Conservation (phyloP, 2,888 invertebrate genomes). For the Eupithecia abbreviata region DNA sequence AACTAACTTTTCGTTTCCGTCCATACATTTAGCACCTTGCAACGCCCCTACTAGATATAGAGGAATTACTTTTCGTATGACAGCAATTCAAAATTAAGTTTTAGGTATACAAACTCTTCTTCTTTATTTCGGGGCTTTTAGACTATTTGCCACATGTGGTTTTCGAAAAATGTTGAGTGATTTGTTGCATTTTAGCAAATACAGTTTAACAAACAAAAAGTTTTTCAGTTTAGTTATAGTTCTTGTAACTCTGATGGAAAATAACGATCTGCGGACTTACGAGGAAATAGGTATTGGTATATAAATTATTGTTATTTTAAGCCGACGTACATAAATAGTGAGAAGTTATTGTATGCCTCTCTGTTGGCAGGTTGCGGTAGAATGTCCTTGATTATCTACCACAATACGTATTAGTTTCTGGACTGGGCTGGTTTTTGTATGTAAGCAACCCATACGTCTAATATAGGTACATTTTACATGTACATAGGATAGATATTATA, state of each 20-base stretch:
- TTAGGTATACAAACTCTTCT: background rate
- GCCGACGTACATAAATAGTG: background rate
- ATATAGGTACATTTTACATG: too few relatives aligned
- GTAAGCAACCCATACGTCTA: too few relatives aligned
- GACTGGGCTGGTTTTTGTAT: background rate
- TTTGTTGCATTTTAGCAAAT: background rate
- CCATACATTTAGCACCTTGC: background rate
- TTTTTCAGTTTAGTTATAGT: background rate
- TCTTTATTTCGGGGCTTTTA: background rate
- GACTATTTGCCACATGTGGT: background rate
- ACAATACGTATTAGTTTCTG: constrained; percentile 9
- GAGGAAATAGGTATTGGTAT: background rate
- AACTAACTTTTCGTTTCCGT: background rate
- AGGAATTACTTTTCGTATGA: background rate
- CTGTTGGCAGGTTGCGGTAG: constrained; percentile 31
- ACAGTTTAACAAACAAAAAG: background rate
- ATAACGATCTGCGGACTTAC: background rate
- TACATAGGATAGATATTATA: too few relatives aligned
- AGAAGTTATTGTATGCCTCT: background rate
- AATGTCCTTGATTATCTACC: constrained; percentile 26
- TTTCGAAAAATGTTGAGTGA: background rate
- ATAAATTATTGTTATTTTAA: background rate
- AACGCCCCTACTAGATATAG: background rate
- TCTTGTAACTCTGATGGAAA: background rate
- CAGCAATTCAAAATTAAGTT: background rate